Conservation (phyloP, 2,888 invertebrate species). For the Cantharis nigra region DNA sequence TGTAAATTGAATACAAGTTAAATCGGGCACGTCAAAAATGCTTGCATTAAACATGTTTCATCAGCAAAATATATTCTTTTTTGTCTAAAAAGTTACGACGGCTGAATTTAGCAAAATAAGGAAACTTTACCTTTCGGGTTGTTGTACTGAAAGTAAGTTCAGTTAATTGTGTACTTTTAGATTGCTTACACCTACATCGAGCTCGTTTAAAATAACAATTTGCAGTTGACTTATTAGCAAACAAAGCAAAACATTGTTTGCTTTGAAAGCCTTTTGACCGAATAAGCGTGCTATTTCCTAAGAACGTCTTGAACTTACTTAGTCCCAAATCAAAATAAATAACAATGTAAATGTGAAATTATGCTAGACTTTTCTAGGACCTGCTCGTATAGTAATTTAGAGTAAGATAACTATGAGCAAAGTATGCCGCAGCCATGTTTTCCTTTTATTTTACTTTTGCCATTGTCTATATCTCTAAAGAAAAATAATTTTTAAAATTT, state of each 20-base stretch:
- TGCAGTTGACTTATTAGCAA: slow-evolving; percentile 10
- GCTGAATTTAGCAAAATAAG: neutral
- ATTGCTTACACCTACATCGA: neutral
- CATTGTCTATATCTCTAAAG: neutral
- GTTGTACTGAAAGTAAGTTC: neutral
- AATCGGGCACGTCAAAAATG: neutral
- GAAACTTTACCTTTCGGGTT: neutral
- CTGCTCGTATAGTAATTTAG: neutral
- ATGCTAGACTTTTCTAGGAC: too few species aligned
- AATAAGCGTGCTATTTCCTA: slow-evolving; percentile 1
- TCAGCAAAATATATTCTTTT: neutral
- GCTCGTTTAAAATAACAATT: slow-evolving; percentile 3
- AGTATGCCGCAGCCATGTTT: neutral
- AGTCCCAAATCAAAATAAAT: neutral
- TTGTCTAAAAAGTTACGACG: neutral
- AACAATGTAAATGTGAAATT: neutral
- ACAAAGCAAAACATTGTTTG: slow-evolving; percentile 8
- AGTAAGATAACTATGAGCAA: neutral
- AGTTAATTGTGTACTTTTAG: neutral
- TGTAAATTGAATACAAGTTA: neutral
- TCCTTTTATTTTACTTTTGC: neutral
- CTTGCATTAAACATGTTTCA: neutral
- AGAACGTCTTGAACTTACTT: neutral
- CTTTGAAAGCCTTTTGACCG: slow-evolving; percentile 10
- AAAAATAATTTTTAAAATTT: slow-evolving; percentile 4